phyloP scores from a whole-genome alignment of 1,140 invertebrate genomes.

The Dendrolimus punctatus region DNA sequence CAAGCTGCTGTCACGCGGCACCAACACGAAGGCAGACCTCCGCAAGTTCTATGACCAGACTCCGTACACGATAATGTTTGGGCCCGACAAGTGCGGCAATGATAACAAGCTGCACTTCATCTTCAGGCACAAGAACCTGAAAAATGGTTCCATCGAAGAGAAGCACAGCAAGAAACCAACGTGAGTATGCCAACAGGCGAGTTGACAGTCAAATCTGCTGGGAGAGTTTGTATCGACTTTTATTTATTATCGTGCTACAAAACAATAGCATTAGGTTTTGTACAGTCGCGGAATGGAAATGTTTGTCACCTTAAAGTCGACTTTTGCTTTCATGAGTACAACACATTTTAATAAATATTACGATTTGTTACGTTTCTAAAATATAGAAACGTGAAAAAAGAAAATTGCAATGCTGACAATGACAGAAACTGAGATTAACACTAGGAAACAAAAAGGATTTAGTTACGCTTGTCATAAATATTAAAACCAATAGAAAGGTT shows the following conservation, averaged over 20 bases:
- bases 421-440: too few relatives aligned
- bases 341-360: not conserved
- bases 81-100: conserved; percentile 98
- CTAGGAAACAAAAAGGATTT: too few relatives aligned
- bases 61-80: conserved; percentile 99
- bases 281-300: too few relatives aligned
- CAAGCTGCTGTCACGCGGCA: conserved; percentile 86
- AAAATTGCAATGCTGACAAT: too few relatives aligned
- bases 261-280: too few relatives aligned
- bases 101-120: conserved; percentile 98
- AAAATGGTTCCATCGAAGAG: conserved; percentile 90
- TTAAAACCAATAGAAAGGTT: too few relatives aligned
- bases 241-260: too few relatives aligned
- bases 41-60: conserved; percentile 95
- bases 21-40: conserved; percentile 79
- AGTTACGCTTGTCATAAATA: too few relatives aligned
- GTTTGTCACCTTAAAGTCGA: too few relatives aligned
- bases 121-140: conserved; percentile 95
- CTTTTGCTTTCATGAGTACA: not conserved
- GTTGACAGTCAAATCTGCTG: not conserved
- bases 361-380: not conserved
- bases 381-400: too few relatives aligned
- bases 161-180: conserved; percentile 94
- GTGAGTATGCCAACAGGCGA: conserved; percentile 37
- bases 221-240: too few relatives aligned